Conservation (phyloP, 2,888 invertebrate species). For the Euzetes globulus region DNA sequence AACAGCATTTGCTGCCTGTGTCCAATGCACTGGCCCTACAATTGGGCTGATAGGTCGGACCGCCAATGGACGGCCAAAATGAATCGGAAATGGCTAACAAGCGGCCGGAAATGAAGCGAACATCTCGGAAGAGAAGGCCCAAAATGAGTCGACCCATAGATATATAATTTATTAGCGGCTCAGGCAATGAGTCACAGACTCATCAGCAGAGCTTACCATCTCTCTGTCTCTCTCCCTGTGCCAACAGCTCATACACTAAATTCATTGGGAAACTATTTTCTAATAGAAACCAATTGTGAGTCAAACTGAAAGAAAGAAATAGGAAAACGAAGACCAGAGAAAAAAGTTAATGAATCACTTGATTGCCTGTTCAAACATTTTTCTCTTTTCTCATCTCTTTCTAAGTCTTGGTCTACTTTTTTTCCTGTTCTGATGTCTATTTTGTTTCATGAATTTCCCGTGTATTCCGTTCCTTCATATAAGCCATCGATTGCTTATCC, state of each 20-base stretch:
- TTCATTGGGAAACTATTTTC: no score
- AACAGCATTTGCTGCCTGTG: neutral
- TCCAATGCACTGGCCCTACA: neutral
- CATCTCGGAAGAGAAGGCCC: constrained; percentile 13
- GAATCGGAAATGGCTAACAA: constrained; percentile 29
- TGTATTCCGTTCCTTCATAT: no score
- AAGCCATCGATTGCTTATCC: no score
- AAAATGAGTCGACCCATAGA: neutral
- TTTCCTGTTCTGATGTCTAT: neutral
- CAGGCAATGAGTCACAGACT: neutral
- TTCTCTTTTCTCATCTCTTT: neutral
- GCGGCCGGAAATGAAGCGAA: constrained; percentile 27
- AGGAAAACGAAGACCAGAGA: neutral
- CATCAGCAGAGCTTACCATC: neutral
- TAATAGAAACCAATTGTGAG: neutral
- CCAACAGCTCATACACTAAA: no score
- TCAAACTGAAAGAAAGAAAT: neutral
- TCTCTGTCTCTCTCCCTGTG: neutral
- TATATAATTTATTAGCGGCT: neutral
- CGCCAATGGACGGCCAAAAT: neutral
- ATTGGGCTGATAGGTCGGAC: neutral
- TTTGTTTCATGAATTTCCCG: no score
- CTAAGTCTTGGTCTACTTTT: neutral
- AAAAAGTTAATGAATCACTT: constrained; percentile 26
- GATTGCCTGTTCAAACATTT: constrained; percentile 3